Conservation (phyloP, 1,140 invertebrate genomes). For the Drosophila biarmipes region DNA sequence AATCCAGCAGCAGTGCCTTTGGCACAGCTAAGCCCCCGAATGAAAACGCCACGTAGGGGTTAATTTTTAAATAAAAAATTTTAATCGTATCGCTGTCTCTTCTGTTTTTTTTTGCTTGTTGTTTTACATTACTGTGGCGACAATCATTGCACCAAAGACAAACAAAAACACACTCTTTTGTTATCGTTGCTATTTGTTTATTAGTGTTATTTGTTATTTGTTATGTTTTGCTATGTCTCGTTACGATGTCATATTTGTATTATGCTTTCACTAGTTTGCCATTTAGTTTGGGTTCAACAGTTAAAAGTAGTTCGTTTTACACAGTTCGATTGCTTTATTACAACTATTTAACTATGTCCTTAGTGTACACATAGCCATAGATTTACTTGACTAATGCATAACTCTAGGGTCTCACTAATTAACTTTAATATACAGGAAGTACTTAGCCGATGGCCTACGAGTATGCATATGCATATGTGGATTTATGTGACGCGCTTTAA, state of each 20-base stretch:
- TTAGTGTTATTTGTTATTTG: slow-evolving; percentile 48
- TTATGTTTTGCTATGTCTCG: slow-evolving; percentile 54
- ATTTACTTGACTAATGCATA: slow-evolving; percentile 44
- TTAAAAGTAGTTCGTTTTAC: slow-evolving; percentile 68
- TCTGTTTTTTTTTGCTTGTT: slow-evolving; percentile 28
- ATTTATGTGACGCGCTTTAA: slow-evolving; percentile 39
- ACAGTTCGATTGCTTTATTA: slow-evolving; percentile 72
- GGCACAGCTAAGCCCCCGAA: slow-evolving; percentile 28
- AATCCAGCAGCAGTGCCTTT: slow-evolving; percentile 48
- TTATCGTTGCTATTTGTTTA: slow-evolving; percentile 44
- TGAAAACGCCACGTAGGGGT: slow-evolving; percentile 35
- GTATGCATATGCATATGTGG: slow-evolving; percentile 24
- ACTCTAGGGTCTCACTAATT: slow-evolving; percentile 55
- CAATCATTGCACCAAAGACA: slow-evolving; percentile 36
- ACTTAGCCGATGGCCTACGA: slow-evolving; percentile 54
- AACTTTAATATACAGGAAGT: slow-evolving; percentile 75
- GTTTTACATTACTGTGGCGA: slow-evolving; percentile 32
- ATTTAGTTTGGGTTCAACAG: slow-evolving; percentile 57
- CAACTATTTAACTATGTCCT: slow-evolving; percentile 50
- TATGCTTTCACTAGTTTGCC: slow-evolving; percentile 42
- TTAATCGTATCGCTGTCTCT: slow-evolving; percentile 56
- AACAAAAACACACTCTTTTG: slow-evolving; percentile 46
- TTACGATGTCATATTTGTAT: slow-evolving; percentile 53
- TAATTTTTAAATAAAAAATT: slow-evolving; percentile 68
- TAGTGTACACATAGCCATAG: slow-evolving; percentile 16